These are phyloP conservation scores for Amphiprion percula DNA, from an alignment of 2,113 vertebrate genomes.

Conservation along the genomic window DNA sequence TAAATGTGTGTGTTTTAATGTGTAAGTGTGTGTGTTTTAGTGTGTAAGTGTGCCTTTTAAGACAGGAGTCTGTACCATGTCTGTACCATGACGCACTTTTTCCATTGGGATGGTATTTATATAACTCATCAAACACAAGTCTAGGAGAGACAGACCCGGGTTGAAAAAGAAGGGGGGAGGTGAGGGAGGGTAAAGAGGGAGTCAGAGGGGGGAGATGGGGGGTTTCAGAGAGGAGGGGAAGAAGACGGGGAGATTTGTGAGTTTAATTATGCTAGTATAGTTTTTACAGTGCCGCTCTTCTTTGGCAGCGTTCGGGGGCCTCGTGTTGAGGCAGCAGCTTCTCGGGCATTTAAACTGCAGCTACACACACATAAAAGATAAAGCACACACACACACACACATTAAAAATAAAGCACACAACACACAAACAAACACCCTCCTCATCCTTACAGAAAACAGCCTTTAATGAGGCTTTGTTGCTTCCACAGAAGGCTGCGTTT, in stretches of 20 bases:
- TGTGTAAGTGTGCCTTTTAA: conserved; percentile 45
- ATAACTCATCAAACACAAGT: conserved; percentile 80
- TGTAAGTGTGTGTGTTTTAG: conserved; percentile 20
- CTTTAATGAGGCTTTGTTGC: conserved; percentile 59
- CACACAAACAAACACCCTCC: conserved; percentile 56
- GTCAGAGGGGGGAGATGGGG: conserved; percentile 9
- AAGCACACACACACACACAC: conserved; percentile 14
- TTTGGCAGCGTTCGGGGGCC: conserved; percentile 68
- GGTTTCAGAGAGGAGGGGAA: conserved; percentile 47
- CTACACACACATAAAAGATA: conserved; percentile 12
- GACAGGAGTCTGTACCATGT: conserved; percentile 77
- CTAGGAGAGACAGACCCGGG: conserved; percentile 61
- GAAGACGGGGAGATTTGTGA: conserved; percentile 73
- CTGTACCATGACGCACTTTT: conserved; percentile 82
- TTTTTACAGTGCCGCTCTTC: conserved; percentile 70
- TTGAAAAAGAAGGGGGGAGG: conserved; percentile 39
- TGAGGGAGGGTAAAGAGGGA: background rate
- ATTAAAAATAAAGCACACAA: conserved; percentile 31
- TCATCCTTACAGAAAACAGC: conserved; percentile 61
- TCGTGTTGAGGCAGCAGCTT: conserved; percentile 67
- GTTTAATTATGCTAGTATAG: conserved; percentile 77
- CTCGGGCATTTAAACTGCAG: conserved; percentile 48
- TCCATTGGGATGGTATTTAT: conserved; percentile 84
- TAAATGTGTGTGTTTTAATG: conserved; percentile 24
- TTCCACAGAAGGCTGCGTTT: conserved; percentile 42